Conservation (phyloP, 2,888 invertebrate genomes). For the Lasioglossum vierecki region DNA sequence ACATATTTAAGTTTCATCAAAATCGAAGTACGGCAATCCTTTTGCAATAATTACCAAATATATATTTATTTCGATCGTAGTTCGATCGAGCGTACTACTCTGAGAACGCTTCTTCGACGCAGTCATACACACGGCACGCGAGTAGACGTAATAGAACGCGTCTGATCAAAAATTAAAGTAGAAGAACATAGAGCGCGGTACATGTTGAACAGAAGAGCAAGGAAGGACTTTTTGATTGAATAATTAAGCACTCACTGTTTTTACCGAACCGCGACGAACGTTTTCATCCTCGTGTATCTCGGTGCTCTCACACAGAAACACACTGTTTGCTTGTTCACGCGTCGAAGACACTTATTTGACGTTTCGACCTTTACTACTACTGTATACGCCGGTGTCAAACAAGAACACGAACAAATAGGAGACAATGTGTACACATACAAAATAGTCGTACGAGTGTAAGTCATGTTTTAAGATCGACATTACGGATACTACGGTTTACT, state of each 20-base stretch:
- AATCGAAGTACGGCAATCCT: no score
- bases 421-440: background rate
- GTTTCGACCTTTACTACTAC: background rate
- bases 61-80: slow-evolving; percentile 65
- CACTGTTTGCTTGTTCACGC: slow-evolving; percentile 54
- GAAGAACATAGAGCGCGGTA: background rate
- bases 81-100: slow-evolving; percentile 69
- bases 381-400: slow-evolving; percentile 39
- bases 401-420: background rate
- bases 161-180: background rate
- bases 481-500: slow-evolving; percentile 30
- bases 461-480: slow-evolving; percentile 29
- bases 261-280: slow-evolving; percentile 5
- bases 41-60: background rate
- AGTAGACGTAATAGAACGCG: background rate
- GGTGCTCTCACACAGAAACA: slow-evolving; percentile 54
- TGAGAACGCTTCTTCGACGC: slow-evolving; percentile 49
- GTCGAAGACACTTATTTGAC: slow-evolving; percentile 24
- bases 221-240: background rate
- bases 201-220: background rate
- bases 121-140: background rate
- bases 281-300: slow-evolving; percentile 44
- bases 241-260: slow-evolving; percentile 3
- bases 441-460: slow-evolving; percentile 10
- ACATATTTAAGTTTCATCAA: no score